These are phyloP conservation scores for Drosophila sp. DNA, from an alignment of 1,140 invertebrate genomes.

Conservation along the genomic window DNA sequence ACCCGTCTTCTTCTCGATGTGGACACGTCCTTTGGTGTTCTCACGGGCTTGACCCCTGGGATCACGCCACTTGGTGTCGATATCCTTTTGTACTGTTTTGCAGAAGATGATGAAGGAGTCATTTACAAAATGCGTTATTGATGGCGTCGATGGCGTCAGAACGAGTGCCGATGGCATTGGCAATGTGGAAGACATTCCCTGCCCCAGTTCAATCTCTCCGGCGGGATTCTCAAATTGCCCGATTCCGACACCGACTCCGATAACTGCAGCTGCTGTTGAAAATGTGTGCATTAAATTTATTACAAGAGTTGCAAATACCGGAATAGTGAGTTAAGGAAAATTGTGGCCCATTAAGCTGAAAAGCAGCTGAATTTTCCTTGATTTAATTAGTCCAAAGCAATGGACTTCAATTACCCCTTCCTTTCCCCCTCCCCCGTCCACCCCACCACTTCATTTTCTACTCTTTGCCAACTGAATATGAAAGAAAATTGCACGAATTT, in stretches of 20 bases:
- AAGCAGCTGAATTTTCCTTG: neutral
- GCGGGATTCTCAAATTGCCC: neutral
- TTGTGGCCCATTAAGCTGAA: conserved; percentile 6
- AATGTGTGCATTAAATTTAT: conserved; percentile 67
- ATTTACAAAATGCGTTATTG: conserved; percentile 84
- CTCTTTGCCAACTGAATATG: neutral
- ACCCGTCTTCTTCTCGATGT: conserved; percentile 81
- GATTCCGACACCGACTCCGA: conserved; percentile 52
- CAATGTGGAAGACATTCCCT: neutral
- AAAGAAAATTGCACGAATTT: neutral
- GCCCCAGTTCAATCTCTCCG: neutral
- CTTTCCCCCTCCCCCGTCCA: no score
- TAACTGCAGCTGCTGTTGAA: conserved; percentile 67
- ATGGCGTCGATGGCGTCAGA: conserved; percentile 75
- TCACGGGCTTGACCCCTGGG: conserved; percentile 71
- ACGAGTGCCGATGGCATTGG: conserved; percentile 45
- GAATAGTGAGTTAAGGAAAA: neutral
- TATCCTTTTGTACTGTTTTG: conserved; percentile 81
- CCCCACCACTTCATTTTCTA: no score
- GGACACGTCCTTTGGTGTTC: conserved; percentile 80
- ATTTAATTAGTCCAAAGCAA: neutral
- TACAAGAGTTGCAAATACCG: conserved; percentile 29
- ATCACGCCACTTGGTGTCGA: conserved; percentile 82
- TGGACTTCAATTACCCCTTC: neutral
- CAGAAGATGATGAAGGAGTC: conserved; percentile 83